Evolutionary conservation across 2,888 invertebrate species (phyloP).

Genomic region (Polymixis lichenea): DNA sequence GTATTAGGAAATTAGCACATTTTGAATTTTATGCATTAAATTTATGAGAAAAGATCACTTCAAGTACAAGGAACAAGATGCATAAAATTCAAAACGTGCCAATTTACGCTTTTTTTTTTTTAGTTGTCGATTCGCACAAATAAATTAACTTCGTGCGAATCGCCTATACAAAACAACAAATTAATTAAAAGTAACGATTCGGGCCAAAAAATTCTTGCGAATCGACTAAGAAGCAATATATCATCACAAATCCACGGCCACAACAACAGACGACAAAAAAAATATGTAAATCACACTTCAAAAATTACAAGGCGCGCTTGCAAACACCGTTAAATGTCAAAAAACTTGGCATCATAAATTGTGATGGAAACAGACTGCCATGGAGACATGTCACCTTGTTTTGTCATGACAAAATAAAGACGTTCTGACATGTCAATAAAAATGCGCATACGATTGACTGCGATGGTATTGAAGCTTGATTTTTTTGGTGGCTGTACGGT

Average conservation of each 20-base stretch:
- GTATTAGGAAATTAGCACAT: too few relatives aligned
- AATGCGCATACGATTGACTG: conserved; percentile 50
- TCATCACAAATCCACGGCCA: conserved; percentile 19
- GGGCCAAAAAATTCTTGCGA: too few relatives aligned
- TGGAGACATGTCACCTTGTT: conserved; percentile 38
- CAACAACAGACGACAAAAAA: conserved; percentile 13
- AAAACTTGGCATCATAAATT: conserved; percentile 55
- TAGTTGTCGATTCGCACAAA: too few relatives aligned
- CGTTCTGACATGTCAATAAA: conserved; percentile 54
- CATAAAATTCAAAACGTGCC: too few relatives aligned
- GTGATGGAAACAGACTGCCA: conserved; percentile 32
- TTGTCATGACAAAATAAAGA: conserved; percentile 53
- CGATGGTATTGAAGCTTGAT: not conserved
- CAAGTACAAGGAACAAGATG: not conserved
- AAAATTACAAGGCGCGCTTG: conserved; percentile 23
- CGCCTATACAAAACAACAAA: too few relatives aligned
- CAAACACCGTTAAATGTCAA: conserved; percentile 40
- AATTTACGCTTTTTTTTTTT: too few relatives aligned
- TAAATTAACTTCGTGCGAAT: too few relatives aligned
- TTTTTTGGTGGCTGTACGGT: conserved; percentile 29
- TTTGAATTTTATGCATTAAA: too few relatives aligned
- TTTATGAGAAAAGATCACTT: too few relatives aligned
- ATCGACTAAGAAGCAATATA: not conserved
- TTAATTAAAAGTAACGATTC: too few relatives aligned
- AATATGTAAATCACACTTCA: conserved; percentile 22